A percentile compares a stretch with the other conserved stretches of the same genome.
phyloP scores from a whole-genome alignment of 53 echinoderm and acorn worm species.

The Temnopleurus reevesii region DNA sequence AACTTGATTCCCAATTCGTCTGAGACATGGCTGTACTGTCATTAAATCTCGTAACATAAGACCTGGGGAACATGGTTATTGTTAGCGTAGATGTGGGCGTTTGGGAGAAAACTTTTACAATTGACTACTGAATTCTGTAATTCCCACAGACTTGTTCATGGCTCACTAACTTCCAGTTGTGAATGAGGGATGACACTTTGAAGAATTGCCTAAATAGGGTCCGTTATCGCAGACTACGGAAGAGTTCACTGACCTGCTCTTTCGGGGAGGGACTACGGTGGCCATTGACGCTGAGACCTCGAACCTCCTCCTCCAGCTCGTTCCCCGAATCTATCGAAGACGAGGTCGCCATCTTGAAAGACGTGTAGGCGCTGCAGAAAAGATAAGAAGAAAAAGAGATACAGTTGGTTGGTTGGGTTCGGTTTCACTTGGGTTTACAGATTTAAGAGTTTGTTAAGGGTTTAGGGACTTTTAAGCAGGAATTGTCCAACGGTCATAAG shows the following conservation, averaged over 20 bases:
- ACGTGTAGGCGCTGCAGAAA: slow-evolving; percentile 40
- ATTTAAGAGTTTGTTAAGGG: too few relatives aligned
- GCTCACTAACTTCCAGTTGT: too few relatives aligned
- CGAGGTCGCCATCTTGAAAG: slow-evolving; percentile 55
- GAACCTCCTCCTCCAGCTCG: slow-evolving; percentile 47
- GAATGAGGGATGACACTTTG: too few relatives aligned
- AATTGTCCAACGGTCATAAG: too few relatives aligned
- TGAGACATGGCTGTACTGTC: not conserved
- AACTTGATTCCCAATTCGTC: too few relatives aligned
- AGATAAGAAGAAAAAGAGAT: slow-evolving; percentile 22
- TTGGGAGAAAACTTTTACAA: not conserved
- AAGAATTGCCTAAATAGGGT: too few relatives aligned
- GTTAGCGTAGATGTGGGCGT: not conserved
- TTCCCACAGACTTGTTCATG: too few relatives aligned
- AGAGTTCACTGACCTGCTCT: slow-evolving; percentile 42
- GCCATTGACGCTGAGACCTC: slow-evolving; percentile 46
- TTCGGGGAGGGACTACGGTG: slow-evolving; percentile 20
- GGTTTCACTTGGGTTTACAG: not conserved
- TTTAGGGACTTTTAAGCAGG: too few relatives aligned
- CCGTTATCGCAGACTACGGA: too few relatives aligned
- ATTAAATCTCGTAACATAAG: not conserved
- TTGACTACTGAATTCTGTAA: not conserved
- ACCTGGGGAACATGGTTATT: not conserved
- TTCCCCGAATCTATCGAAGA: slow-evolving; percentile 49
- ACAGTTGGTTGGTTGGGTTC: not conserved